Evolutionary conservation across 2,888 invertebrate species (phyloP), one percentile per base, ranked within the genome.

Genomic region (Cabera pusaria): DNA sequence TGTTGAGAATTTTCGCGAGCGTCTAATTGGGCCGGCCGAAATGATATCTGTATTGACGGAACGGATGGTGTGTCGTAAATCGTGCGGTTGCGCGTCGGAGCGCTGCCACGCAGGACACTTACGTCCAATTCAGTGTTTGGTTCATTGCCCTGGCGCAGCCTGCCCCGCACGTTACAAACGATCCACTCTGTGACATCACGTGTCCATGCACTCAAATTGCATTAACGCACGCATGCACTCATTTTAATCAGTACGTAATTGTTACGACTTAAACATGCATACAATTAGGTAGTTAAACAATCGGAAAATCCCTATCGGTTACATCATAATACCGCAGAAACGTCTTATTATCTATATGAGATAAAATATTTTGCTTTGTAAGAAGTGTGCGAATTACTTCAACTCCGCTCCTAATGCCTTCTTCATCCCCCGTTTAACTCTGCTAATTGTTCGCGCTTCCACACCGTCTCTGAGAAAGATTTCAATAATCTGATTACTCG

Each of bases 61-160:
- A n/a, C n/a, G 66, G 57, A 65, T 60, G 59, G 70, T 61, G 70
- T 70, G 71, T 72, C 70, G 75, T 77, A 76, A 80, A 77, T 78
- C 71, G 72, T 64, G 69, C 36, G 31, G 33, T 28, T 6, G 29
- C 24, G 8, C 21, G 9, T 20, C 9, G 23, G 16, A n/a, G n/a
- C n/a, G n/a, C 24, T 61, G 60, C 66, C 69, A 71, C 70, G 75
- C 81, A 78, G 80, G 80, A 84, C 80, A 80, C 77, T 81, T 80
- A 72, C 69, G 75, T 77, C 80, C 84, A 84, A 86, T 85, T 84
- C 80, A 76, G 72, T 61, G 66, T 63, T 51, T 68, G 80, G 86
- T 80, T 85, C 86, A 82, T 74, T 79, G 86, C 72, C 83, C 82
- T 59, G 23, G 16, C 19, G 7, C 21, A 19, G 36, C 59, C 60